Conservation (phyloP, 2,113 vertebrate genomes). For the Ceratotherium simum region DNA sequence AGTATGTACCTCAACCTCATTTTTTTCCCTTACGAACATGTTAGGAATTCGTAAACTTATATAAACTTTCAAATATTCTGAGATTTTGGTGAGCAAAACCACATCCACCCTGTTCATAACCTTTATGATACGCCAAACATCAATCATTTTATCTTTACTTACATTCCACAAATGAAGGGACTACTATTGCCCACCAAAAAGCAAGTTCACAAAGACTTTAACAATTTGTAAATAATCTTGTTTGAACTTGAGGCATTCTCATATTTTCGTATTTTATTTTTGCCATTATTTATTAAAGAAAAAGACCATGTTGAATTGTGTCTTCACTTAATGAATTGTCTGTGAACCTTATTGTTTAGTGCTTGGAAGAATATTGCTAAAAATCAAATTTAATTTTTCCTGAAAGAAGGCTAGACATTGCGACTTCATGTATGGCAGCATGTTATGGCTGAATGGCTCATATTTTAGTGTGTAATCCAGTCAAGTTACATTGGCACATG, state of each 20-base stretch:
- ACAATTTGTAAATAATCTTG: not conserved
- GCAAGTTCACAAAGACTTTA: not conserved
- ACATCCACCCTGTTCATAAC: not conserved
- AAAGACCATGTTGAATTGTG: not conserved
- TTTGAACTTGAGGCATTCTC: not conserved
- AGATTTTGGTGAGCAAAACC: not conserved
- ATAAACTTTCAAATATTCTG: constrained; percentile 24
- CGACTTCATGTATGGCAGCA: not conserved
- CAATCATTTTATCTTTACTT: not conserved
- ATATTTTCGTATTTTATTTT: not conserved
- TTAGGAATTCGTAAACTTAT: not conserved
- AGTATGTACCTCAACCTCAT: not conserved
- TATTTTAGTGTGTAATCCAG: not conserved
- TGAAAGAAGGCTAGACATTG: not conserved
- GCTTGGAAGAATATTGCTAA: not conserved
- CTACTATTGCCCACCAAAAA: not conserved
- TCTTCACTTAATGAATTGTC: not conserved
- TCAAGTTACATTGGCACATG: not conserved
- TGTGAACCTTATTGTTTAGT: not conserved
- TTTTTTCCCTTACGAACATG: constrained; percentile 43
- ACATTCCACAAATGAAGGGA: not conserved
- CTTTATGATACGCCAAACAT: not conserved
- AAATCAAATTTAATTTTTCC: not conserved
- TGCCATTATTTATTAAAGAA: constrained; percentile 22
- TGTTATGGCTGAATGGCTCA: not conserved